phyloP scores from a whole-genome alignment of 2,888 invertebrate genomes.

The Drosophila fulvimacula region DNA sequence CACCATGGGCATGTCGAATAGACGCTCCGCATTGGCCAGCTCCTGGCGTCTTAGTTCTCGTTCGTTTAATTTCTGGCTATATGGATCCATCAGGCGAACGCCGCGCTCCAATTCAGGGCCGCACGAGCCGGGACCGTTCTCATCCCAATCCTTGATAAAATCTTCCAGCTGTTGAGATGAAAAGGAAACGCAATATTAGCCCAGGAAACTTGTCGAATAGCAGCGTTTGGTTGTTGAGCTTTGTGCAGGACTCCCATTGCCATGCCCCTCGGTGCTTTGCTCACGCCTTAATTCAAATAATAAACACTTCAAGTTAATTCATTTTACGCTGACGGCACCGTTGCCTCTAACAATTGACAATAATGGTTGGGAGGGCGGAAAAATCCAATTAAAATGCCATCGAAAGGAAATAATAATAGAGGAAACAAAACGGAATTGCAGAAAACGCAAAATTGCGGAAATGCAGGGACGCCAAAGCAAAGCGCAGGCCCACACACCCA shows the following conservation, averaged over 20 bases:
- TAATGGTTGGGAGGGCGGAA: constrained; percentile 80
- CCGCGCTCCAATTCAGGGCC: constrained; percentile 91
- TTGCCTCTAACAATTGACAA: constrained; percentile 78
- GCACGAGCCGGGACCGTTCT: constrained; percentile 92
- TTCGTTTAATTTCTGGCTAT: constrained; percentile 87
- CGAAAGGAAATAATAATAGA: constrained; percentile 82
- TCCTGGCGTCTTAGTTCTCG: constrained; percentile 88
- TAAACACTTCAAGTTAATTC: constrained; percentile 84
- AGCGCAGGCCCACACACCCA: constrained; percentile 7
- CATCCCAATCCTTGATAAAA: constrained; percentile 90
- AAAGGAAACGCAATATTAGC: constrained; percentile 46
- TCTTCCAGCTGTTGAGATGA: constrained; percentile 79
- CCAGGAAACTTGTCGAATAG: constrained; percentile 45
- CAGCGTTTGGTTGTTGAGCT: constrained; percentile 66
- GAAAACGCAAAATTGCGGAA: constrained; percentile 75
- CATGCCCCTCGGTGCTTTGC: constrained; percentile 12
- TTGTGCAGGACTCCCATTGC: constrained; percentile 11
- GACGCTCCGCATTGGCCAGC: constrained; percentile 90
- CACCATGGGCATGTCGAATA: constrained; percentile 94
- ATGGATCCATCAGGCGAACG: constrained; percentile 87
- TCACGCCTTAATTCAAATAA: constrained; percentile 80
- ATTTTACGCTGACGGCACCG: constrained; percentile 73
- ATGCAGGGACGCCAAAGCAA: constrained; percentile 56
- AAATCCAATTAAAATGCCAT: constrained; percentile 84
- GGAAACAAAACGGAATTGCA: constrained; percentile 80